Evolutionary conservation across 2,113 vertebrate genomes (phyloP).

Genomic region (Toxotes chatareus): DNA sequence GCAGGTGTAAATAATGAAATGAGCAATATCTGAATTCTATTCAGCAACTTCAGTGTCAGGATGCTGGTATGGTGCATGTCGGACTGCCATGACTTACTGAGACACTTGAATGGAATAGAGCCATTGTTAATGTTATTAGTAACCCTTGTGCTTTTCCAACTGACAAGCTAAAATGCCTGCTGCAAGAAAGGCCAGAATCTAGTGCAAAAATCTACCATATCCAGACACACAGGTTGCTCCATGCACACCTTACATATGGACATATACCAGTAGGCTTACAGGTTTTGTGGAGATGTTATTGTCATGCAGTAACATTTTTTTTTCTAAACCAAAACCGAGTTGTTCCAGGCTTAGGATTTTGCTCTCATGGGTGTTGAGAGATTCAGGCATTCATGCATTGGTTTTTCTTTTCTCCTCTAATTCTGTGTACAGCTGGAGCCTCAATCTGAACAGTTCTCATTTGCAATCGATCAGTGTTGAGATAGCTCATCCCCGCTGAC

Average conservation of each 20-base stretch:
- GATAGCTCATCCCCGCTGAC: conserved; percentile 51
- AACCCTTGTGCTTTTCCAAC: too few relatives aligned
- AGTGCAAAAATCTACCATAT: too few relatives aligned
- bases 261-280: background rate
- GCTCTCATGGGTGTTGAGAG: conserved; percentile 9
- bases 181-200: background rate
- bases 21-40: too few relatives aligned
- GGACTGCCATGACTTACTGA: too few relatives aligned
- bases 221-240: background rate
- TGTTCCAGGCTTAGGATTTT: background rate
- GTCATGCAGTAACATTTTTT: too few relatives aligned
- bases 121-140: too few relatives aligned
- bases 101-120: too few relatives aligned
- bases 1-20: too few relatives aligned
- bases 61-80: too few relatives aligned
- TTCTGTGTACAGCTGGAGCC: conserved; percentile 37
- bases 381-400: conserved; percentile 48
- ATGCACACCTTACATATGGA: background rate
- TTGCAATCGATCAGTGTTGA: conserved; percentile 61
- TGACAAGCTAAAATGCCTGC: too few relatives aligned
- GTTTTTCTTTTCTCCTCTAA: conserved; percentile 40
- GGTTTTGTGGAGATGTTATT: background rate
- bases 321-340: too few relatives aligned
- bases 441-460: conserved; percentile 55
- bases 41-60: too few relatives aligned